A percentile compares a stretch with the other conserved stretches of the same genome.
phyloP scores from a whole-genome alignment of 1,140 invertebrate species.

The Ceratina calcarata region DNA sequence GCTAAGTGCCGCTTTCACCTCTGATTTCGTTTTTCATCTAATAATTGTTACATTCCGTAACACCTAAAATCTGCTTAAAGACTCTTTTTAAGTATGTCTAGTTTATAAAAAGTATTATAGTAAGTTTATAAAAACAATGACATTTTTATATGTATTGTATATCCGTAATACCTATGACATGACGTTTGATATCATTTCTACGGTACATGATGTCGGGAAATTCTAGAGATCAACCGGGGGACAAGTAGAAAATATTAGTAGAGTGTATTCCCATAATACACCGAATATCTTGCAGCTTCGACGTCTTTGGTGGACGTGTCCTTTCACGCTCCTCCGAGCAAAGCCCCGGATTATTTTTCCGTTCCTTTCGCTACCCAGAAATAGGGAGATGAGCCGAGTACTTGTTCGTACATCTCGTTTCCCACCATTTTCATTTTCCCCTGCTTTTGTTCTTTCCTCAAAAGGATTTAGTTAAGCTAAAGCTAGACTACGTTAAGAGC shows the following conservation, averaged over 20 bases:
- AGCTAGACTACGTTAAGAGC: neutral
- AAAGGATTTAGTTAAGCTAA: constrained; percentile 7
- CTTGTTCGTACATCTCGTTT: constrained; percentile 27
- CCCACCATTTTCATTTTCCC: neutral
- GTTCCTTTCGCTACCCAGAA: constrained; percentile 16
- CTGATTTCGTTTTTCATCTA: neutral
- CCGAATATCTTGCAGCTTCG: constrained; percentile 39
- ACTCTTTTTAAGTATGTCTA: neutral
- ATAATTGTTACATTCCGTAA: constrained; percentile 13
- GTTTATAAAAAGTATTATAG: too few species aligned
- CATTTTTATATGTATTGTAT: neutral
- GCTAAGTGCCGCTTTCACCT: neutral
- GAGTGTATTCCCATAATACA: constrained; percentile 35
- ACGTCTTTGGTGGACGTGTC: constrained; percentile 23
- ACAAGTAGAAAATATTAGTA: neutral
- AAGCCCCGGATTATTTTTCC: constrained; percentile 56
- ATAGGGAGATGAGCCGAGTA: constrained; percentile 36
- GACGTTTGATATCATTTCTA: neutral
- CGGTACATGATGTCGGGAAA: neutral
- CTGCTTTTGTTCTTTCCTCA: neutral
- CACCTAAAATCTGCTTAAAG: too few species aligned
- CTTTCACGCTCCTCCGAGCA: constrained; percentile 47
- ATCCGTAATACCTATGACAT: too few species aligned
- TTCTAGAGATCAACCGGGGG: neutral
- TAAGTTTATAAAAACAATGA: too few species aligned